These are phyloP conservation scores for Chauna torquata DNA, from an alignment of 2,113 vertebrate genomes.

Conservation along the genomic window DNA sequence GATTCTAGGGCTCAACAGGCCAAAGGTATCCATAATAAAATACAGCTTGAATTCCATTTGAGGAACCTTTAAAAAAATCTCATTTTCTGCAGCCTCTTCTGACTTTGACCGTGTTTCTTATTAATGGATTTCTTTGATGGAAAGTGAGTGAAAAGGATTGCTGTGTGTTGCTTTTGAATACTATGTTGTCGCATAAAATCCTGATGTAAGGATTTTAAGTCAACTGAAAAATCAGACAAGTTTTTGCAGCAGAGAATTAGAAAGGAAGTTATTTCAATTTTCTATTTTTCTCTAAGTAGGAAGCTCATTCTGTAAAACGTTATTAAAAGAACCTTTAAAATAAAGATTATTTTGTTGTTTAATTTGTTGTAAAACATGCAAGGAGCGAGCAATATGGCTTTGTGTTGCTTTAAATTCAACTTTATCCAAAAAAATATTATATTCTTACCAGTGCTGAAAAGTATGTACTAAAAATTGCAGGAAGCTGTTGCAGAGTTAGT, in stretches of 20 bases:
- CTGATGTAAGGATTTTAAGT: not conserved
- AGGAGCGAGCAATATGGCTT: not conserved
- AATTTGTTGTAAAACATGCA: not conserved
- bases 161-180: not conserved
- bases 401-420: not conserved
- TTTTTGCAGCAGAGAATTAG: not conserved
- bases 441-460: not conserved
- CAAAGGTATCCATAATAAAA: not conserved
- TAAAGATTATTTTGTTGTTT: not conserved
- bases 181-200: not conserved
- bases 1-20: not conserved
- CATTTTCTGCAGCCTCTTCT: not conserved
- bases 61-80: not conserved
- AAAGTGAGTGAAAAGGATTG: not conserved
- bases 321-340: not conserved
- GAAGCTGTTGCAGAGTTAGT: not conserved
- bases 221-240: not conserved
- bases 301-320: not conserved
- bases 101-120: not conserved
- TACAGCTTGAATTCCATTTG: not conserved
- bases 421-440: not conserved
- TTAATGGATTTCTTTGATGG: not conserved
- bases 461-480: not conserved
- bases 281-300: not conserved
- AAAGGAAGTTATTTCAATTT: not conserved